A percentile compares a stretch with the other conserved stretches of the same genome.
Conservation (phyloP, 1,140 invertebrate species). For the Theocolax elegans region DNA sequence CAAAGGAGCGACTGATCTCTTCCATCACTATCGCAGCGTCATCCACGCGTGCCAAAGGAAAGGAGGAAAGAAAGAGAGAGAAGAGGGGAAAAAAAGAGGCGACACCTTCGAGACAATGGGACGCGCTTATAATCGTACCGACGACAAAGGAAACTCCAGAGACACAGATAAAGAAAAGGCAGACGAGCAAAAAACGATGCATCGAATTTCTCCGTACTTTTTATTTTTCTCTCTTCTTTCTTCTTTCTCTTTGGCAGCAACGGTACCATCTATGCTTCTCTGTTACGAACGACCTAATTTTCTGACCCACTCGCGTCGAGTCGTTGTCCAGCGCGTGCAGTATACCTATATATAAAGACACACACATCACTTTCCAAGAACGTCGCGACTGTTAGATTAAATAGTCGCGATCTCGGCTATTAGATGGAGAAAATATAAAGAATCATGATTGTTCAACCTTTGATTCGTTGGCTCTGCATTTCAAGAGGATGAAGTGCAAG, state of each 20-base stretch:
- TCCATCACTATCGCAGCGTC: not conserved
- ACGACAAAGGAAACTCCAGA: too few relatives aligned
- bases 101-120: constrained; percentile 11
- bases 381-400: constrained; percentile 15
- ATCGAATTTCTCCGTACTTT: not conserved
- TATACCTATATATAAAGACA: not conserved
- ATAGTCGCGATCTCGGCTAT: constrained; percentile 13
- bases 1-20: not conserved
- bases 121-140: too few relatives aligned
- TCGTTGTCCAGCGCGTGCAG: not conserved
- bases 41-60: not conserved
- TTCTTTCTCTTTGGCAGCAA: constrained; percentile 18
- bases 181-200: not conserved
- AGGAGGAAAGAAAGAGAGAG: not conserved
- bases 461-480: too few relatives aligned
- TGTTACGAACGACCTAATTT: constrained; percentile 63
- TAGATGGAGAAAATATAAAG: not conserved
- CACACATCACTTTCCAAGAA: not conserved
- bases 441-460: not conserved
- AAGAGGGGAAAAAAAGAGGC: not conserved
- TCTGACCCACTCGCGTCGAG: constrained; percentile 58
- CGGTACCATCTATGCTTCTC: too few relatives aligned
- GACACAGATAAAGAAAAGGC: too few relatives aligned
- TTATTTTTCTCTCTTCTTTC: not conserved
- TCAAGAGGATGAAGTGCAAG: too few relatives aligned